Percentiles rank a stretch among this genome's conserved stretches.
Evolutionary conservation across 2,797 vertebrate genomes (phyloP).

Genomic region (Poeciliopsis infans): DNA sequence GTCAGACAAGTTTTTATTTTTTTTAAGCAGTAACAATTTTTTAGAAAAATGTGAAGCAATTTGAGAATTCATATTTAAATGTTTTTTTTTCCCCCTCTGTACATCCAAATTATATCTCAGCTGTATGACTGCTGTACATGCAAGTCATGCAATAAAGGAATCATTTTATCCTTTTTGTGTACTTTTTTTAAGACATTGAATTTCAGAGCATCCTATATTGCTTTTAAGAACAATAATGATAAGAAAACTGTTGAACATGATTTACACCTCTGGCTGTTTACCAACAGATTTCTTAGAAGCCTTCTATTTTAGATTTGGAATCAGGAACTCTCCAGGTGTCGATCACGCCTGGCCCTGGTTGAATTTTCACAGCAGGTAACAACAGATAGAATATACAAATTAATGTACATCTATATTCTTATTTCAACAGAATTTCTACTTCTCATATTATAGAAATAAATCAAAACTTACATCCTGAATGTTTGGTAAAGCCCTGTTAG

Average conservation of each 20-base stretch:
- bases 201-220: background rate
- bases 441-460: conserved; percentile 1
- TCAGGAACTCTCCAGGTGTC: conserved; percentile 1
- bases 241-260: background rate
- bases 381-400: background rate
- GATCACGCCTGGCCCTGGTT: background rate
- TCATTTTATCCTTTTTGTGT: background rate
- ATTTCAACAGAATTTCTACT: background rate
- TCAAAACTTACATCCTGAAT: conserved; percentile 4
- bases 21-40: background rate
- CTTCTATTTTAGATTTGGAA: background rate
- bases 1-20: background rate
- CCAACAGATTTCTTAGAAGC: background rate
- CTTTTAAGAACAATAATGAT: background rate
- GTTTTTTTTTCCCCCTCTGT: background rate
- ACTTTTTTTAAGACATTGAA: background rate
- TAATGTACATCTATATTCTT: background rate
- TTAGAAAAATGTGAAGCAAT: background rate
- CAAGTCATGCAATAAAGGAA: background rate
- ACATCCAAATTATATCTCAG: background rate
- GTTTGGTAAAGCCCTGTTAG: conserved; percentile 14
- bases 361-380: background rate
- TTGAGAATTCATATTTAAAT: background rate
- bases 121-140: background rate
- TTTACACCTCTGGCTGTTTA: background rate